Base-by-base conservation (phyloP, 2,797 vertebrate species). In the Notolabrus celidotus region DNA sequence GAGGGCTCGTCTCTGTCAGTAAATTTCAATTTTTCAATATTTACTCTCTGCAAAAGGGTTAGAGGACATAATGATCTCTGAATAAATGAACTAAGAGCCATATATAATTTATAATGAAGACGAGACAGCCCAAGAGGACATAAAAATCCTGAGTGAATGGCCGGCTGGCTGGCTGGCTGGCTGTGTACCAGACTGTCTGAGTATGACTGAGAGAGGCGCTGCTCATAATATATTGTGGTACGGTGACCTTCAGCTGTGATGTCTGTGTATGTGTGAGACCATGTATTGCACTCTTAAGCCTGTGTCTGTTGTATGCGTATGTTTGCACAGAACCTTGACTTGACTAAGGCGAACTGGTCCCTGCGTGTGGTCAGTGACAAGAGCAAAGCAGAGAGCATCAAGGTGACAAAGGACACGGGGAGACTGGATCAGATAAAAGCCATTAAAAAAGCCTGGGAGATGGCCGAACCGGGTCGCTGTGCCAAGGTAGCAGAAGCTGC, bases 381-480 rank as follows among this genome's bases (percentile, higher is more conserved):
- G 70, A 90, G 43, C 45, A 93, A 95, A 36, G 60, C 76, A 0
- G 94, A 94, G 0, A 29, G 61, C 20, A 67, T 97, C 0, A 90
- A 95, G 36, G 78, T 97, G 66, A 96, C 80, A 79, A 97, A 93
- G 88, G 97, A 99, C 81, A 96, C 94, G 0, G 94, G 96, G 60
- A 90, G 92, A 85, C 63, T 68, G 42, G 96, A 97, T 56, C 91
- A 97, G 84, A 97, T 99, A 76, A 95, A 80, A 90, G 92, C 95
- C 70, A 93, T 96, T 85, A 97, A 98, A 88, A 91, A 91, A 69
- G 94, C 95, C 20, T 98, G 97, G 97, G 96, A 97, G 79, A 82
- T 78, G 19, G 92, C 90, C 0, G 95, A 98, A 52, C 94, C 95
- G 0, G 97, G 97, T 58, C 94, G 97, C 68, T 80, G 88, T 39